phyloP scores from a whole-genome alignment of 2,888 invertebrate species.

The Steromphala cineraria region DNA sequence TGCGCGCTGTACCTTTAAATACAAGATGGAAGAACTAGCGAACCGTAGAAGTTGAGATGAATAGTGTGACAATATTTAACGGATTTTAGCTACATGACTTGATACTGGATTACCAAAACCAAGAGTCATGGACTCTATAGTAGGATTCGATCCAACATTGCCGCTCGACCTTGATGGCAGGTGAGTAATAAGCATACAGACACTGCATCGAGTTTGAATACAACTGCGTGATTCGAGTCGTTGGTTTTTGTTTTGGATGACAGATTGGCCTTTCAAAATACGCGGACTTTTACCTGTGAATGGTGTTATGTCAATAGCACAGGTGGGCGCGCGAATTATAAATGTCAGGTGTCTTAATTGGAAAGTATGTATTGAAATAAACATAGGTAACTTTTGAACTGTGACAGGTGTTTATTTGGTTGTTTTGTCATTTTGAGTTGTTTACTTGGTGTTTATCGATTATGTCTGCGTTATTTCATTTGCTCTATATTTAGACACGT shows the following conservation, averaged over 20 bases:
- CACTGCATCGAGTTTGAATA: neutral
- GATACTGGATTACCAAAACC: neutral
- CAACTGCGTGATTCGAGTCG: neutral
- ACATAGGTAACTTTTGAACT: neutral
- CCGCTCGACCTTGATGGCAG: slow-evolving; percentile 58
- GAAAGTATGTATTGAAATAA: neutral
- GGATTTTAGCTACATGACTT: neutral
- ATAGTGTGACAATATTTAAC: neutral
- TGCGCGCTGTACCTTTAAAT: neutral
- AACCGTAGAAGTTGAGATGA: neutral
- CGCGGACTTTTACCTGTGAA: slow-evolving; percentile 19
- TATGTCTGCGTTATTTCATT: no score
- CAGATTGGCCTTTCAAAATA: neutral
- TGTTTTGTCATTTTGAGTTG: neutral
- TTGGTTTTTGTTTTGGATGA: neutral
- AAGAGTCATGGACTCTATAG: slow-evolving; percentile 40
- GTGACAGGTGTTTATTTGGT: neutral
- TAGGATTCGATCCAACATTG: slow-evolving; percentile 47
- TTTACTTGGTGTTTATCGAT: neutral
- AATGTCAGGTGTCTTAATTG: neutral
- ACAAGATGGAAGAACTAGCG: neutral
- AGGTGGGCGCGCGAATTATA: slow-evolving; percentile 19
- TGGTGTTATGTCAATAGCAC: slow-evolving; percentile 14
- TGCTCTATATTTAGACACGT: no score
- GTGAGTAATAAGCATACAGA: slow-evolving; percentile 30